These are phyloP conservation scores for Choloepus didactylus DNA, from an alignment of 2,797 vertebrate species.

Conservation along the genomic window DNA sequence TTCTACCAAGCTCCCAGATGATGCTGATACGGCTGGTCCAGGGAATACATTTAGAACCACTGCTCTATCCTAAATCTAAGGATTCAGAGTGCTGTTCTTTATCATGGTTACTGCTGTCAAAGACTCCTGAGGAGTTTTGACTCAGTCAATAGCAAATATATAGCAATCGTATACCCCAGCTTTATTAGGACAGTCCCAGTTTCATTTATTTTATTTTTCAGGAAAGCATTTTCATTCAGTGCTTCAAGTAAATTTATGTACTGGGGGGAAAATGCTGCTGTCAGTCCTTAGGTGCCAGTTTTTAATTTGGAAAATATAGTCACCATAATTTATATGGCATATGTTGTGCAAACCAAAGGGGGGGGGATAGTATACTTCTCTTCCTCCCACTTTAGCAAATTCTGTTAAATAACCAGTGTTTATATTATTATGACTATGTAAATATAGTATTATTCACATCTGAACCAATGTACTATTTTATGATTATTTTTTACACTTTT, in stretches of 20 bases:
- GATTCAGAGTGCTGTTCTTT: not conserved
- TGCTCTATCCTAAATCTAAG: not conserved
- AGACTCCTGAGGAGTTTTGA: not conserved
- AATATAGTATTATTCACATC: not conserved
- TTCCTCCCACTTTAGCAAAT: not conserved
- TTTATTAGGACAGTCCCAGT: not conserved
- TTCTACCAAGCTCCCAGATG: not conserved
- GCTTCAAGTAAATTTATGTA: constrained; percentile 4
- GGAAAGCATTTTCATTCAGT: not conserved
- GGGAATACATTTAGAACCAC: not conserved
- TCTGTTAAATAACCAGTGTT: constrained; percentile 24
- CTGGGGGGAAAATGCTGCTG: not conserved
- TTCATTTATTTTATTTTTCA: constrained; percentile 32
- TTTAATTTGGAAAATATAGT: constrained; percentile 38
- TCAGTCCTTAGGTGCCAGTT: not conserved
- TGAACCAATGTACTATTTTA: not conserved
- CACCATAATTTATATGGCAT: not conserved
- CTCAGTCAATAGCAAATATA: not conserved
- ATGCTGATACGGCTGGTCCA: not conserved
- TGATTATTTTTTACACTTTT: not conserved
- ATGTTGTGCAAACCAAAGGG: not conserved
- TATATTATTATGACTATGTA: not conserved
- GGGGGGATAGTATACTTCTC: not conserved
- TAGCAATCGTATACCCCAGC: not conserved
- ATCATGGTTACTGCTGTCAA: not conserved